Base-by-base conservation (phyloP, 2,888 invertebrate genomes). In the Leptinotarsa juncta region DNA sequence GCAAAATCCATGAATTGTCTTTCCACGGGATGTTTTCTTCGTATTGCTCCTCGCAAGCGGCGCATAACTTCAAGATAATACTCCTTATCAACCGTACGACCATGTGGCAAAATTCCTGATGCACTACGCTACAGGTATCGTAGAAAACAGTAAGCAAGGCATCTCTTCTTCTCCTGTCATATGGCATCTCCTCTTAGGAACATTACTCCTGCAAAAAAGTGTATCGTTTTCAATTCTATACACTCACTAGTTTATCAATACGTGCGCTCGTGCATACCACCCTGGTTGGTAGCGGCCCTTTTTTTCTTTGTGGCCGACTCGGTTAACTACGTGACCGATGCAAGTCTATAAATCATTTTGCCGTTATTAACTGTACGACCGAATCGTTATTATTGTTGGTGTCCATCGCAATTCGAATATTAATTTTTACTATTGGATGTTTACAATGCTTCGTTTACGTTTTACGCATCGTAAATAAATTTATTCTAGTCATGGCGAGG, bases 361-460 rank as follows among this genome's bases (percentile, higher is more conserved):
- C 69, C 69, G 69, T 69, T 69, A 69, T 60, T 69, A 69, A 69
- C 69, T 69, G 69, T 69, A 48, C 32, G 48, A 57, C 57, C 53
- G 57, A 69, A 57, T 62, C 57, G 49, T 48, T 57, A 53, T 57
- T 69, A 57, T 69, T 69, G 57, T 57, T 69, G 55, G 69, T 57
- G 20, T n/a, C 48, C 69, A 57, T 57, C 50, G 67, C 60, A 69
- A 69, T 57, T 69, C 42, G 69, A 69, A 69, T 69, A 69, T 69
- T 57, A 57, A 69, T 69, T 69, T 69, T 69, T 57, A 69, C 69
- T 69, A 69, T 55, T 32, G 20, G 69, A 42, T 57, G 55, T 49
- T 57, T 57, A 57, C 55, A 69, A 69, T 48, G 69, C 57, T 49
- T 57, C 20, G 10, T 60, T 32, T 57, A 57, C 42, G 57, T 48